Evolutionary conservation across 2,888 invertebrate species (phyloP).

Genomic region (Lithophane ornitopus): DNA sequence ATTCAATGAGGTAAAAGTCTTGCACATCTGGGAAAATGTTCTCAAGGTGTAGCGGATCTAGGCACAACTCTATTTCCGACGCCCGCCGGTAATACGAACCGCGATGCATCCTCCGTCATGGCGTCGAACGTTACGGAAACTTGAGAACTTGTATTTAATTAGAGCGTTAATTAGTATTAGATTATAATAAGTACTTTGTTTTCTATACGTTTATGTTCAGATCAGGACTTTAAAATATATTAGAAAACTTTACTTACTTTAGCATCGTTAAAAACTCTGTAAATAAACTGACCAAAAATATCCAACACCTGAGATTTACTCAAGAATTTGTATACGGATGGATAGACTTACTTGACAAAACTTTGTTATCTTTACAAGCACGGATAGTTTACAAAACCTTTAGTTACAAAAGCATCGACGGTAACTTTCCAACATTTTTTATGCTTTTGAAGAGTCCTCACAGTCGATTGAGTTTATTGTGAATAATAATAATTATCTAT

Average conservation of each 20-base stretch:
- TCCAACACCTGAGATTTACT: not conserved
- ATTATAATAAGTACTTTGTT: not conserved
- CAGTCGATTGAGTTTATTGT: conserved; percentile 40
- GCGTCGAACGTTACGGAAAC: not conserved
- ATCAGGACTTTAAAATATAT: not conserved
- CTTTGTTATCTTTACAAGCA: not conserved
- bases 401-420: conserved; percentile 7
- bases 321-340: not conserved
- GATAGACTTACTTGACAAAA: not conserved
- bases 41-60: not conserved
- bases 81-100: conserved; percentile 13
- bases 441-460: conserved; percentile 16
- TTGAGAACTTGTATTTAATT: conserved; percentile 5
- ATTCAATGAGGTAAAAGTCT: not conserved
- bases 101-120: not conserved
- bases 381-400: conserved; percentile 26
- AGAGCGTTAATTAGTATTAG: not conserved
- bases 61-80: not conserved
- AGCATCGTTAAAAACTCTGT: not conserved
- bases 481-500: conserved; percentile 51
- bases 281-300: conserved; percentile 1
- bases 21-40: not conserved
- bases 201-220: not conserved
- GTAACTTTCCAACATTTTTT: conserved; percentile 22
- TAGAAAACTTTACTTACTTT: not conserved